Conservation (phyloP, 2,797 vertebrate genomes). For the Anas bahamensis region DNA sequence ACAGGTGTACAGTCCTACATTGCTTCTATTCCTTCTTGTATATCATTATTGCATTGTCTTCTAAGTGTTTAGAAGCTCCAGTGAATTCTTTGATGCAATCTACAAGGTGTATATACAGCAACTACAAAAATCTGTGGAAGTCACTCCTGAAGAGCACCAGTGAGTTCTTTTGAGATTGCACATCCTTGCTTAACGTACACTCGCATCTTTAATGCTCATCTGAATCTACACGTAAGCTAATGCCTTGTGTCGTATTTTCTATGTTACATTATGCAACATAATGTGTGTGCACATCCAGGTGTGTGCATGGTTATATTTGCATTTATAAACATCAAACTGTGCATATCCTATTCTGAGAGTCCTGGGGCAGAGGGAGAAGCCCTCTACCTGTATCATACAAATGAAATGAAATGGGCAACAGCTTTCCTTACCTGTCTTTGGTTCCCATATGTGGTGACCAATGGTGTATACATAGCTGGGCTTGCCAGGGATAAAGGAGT, state of each 20-base stretch:
- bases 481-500: not conserved
- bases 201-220: not conserved
- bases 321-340: not conserved
- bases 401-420: not conserved
- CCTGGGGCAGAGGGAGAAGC: not conserved
- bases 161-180: not conserved
- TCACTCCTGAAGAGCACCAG: not conserved
- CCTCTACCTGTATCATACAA: too few species aligned
- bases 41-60: not conserved
- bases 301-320: not conserved
- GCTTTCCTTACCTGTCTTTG: not conserved
- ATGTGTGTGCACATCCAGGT: not conserved
- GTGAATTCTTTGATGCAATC: not conserved
- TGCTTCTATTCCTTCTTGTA: not conserved
- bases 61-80: not conserved
- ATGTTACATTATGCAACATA: not conserved
- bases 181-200: not conserved
- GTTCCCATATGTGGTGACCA: not conserved
- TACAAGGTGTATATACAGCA: not conserved
- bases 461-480: not conserved
- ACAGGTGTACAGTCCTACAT: not conserved
- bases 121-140: not conserved
- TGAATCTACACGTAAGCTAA: not conserved
- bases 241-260: not conserved
- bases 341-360: not conserved